Base-by-base conservation (phyloP, 2,888 invertebrate genomes). In the Teinopalpus imperialis region DNA sequence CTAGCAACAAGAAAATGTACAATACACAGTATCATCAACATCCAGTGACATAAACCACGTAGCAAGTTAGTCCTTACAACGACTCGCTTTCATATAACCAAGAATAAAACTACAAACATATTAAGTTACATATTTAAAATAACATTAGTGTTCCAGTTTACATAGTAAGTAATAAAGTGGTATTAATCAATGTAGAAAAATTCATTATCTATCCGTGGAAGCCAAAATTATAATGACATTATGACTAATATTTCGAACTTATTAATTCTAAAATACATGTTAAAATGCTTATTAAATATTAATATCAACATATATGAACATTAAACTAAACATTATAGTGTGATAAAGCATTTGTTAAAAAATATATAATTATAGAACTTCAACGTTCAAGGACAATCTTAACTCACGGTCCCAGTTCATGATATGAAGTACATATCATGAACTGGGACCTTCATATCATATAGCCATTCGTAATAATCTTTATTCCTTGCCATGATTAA, bases 1-100 rank as follows among this genome's bases (percentile, higher is more conserved):
- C 70, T 81, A 76, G 74, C 75, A 87, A 82, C 80, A 83, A 81
- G 69, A 72, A 71, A 81, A 83, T 86, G 80, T 81, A 83, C 82
- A 79, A 63, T 66, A 66, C 39, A 41, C 29, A 46, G 24, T 39
- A 34, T 46, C 34, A 21, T 40, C 23, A 29, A 35, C 26, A 59
- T 54, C 56, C 58, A 59, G 51, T 50, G 44, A 50, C 48, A 43
- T 45, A 53, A 46, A 51, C 49, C 43, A 42, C 49, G 48, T 52
- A 53, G 48, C 44, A 51, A 52, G 47, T 49, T 31, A 39, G 27
- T 6, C 9, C n/a, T 5, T 9, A 29, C 8, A 31, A 16, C 29
- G 37, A 14, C 12, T 4, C 7, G 9, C 12, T 14, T 7, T 30
- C 46, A 6, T 13, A 35, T 30, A 34, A 35, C 40, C 35, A 34